Evolutionary conservation across 1,140 invertebrate species (phyloP), one percentile per base, ranked within the genome.

Genomic region (Drosophila pallidifrons): DNA sequence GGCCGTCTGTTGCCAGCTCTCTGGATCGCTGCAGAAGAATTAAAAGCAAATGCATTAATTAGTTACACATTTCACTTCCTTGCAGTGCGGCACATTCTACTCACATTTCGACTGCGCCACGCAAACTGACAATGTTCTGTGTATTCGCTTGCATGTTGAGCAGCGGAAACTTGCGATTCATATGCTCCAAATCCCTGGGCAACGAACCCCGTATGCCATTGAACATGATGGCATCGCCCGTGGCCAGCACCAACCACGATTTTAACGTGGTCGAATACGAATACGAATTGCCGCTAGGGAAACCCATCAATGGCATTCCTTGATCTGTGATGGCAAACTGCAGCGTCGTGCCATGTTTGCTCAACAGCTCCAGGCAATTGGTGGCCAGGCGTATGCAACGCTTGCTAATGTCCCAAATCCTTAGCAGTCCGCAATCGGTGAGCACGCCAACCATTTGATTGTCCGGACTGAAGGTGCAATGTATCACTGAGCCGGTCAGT

Each of bases 281-380:
- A 60, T 91, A 93, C 2, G 92, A 82, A 72, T 82, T 82, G 46
- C 88, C 91, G 64, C 89, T 91, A 51, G 77, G 63, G 15, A 92
- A 91, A 0, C 81, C 77, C 20, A 93, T 75, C 25, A 92, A 35
- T 0, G 92, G 92, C 74, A 92, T 79, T 0, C 92, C 90, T 69
- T 86, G 71, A 64, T 93, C 88, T n/a, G 92, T 93, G 0, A 93
- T 83, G 4, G 68, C 64, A 15, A 92, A 92, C 45, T 92, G 85
- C 7, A 76, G 38, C 0, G 82, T 74, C 13, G 74, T 47, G 1
- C 90, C 90, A n/a, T 82, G 79, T 25, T 88, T 81, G 1, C 67
- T 57, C 2, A 90, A 60, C 32, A 93, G 64, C 49, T 93, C 92
- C 5, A 63, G 3, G 25, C 90, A 92, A 13, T 76, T 85, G 28